A percentile compares a stretch with the other conserved stretches of the same genome.
phyloP scores from a whole-genome alignment of 2,113 vertebrate species.

The Xiphias gladius region DNA sequence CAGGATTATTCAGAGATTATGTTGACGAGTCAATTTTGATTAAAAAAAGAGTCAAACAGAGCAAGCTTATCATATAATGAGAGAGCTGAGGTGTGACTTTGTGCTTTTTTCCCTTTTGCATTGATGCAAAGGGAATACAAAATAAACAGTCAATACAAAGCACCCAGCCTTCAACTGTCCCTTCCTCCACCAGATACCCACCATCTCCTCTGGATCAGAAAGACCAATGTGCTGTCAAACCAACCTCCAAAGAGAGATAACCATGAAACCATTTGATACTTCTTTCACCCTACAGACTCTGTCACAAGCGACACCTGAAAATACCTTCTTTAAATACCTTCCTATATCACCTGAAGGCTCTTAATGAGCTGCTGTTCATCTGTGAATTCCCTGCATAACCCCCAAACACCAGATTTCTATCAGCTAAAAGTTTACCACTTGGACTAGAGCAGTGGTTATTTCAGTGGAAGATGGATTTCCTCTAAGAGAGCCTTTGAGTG shows the following conservation, averaged over 20 bases:
- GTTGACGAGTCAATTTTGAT: neutral
- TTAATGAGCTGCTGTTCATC: constrained; percentile 25
- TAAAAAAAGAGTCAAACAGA: constrained; percentile 18
- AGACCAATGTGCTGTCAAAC: constrained; percentile 51
- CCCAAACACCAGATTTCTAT: constrained; percentile 34
- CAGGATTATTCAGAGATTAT: neutral
- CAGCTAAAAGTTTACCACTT: neutral
- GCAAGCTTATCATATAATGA: constrained; percentile 4
- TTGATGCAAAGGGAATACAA: neutral
- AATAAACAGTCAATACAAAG: neutral
- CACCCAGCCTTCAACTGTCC: neutral
- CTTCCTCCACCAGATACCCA: neutral
- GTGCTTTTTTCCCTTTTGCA: neutral
- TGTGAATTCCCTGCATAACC: constrained; percentile 12
- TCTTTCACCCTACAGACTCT: neutral
- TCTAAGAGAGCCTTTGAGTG: constrained; percentile 27
- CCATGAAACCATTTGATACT: neutral
- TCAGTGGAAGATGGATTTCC: constrained; percentile 42
- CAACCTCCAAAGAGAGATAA: constrained; percentile 24
- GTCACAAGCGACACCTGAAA: constrained; percentile 16
- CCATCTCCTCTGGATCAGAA: neutral
- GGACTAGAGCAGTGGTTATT: constrained; percentile 5
- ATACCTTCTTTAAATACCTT: neutral
- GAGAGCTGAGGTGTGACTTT: constrained; percentile 3
- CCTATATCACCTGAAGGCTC: neutral